phyloP scores from a whole-genome alignment of 1,140 invertebrate species.

The Zaprionus gabonicus region DNA sequence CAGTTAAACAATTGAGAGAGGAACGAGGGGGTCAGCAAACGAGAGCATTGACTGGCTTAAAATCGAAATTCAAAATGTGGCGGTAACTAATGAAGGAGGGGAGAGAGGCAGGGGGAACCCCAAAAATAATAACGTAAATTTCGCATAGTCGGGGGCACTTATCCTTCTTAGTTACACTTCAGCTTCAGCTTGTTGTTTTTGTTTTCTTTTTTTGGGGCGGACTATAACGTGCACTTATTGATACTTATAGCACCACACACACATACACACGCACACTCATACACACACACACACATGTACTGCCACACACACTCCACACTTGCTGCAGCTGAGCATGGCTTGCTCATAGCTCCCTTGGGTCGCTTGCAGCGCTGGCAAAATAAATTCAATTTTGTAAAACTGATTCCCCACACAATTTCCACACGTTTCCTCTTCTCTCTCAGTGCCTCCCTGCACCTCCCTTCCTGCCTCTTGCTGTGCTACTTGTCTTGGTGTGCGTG shows the following conservation, averaged over 20 bases:
- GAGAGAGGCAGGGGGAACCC: neutral
- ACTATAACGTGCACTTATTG: constrained; percentile 69
- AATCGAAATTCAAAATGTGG: constrained; percentile 14
- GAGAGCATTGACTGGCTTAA: constrained; percentile 1
- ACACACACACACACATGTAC: constrained; percentile 25
- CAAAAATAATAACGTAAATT: constrained; percentile 77
- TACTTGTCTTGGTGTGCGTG: constrained; percentile 30
- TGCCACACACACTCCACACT: constrained; percentile 8
- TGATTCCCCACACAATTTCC: constrained; percentile 81
- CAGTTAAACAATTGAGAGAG: constrained; percentile 66
- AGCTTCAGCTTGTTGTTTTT: constrained; percentile 54
- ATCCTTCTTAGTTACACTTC: constrained; percentile 80
- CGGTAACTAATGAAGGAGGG: constrained; percentile 20
- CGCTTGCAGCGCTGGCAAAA: constrained; percentile 70
- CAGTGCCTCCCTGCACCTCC: neutral
- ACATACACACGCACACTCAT: constrained; percentile 27
- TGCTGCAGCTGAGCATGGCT: constrained; percentile 42
- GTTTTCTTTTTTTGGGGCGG: constrained; percentile 33
- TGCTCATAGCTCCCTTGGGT: constrained; percentile 60
- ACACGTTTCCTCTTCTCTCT: constrained; percentile 19
- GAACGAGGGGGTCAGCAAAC: constrained; percentile 9
- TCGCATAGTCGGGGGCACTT: constrained; percentile 59
- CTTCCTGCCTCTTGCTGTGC: neutral
- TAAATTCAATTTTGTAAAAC: constrained; percentile 82
- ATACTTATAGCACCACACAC: constrained; percentile 75